Base-by-base conservation (phyloP, 1,140 invertebrate species). In the Hestina assimilis region DNA sequence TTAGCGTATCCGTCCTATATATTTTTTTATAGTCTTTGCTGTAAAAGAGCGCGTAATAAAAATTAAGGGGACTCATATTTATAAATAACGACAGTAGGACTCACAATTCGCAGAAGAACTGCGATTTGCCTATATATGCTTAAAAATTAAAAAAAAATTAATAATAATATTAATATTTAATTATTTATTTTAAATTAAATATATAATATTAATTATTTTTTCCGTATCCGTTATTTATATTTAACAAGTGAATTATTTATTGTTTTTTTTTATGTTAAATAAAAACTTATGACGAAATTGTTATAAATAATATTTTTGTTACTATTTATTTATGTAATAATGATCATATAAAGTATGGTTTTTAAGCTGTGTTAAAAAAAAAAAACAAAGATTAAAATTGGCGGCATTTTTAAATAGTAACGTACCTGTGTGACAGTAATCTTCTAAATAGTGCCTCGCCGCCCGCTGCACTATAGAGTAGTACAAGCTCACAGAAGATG, bases 381-480 rank as follows among this genome's bases (percentile, higher is more conserved):
- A n/a, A n/a, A n/a, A n/a, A n/a, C n/a, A n/a, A n/a, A n/a, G n/a
- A 28, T 11, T 12, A 43, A 42, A 48, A 26, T 42, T 50, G 55
- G 55, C 46, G 55, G 55, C 47, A 51, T 58, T 58, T 58, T 51
- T 14, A 33, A 46, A 58, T 35, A 12, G 2, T 15, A 19, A 58
- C 38, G 14, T 48, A 89, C 89, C 89, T 72, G 89, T 89, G 54
- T 89, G 89, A 73, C 89, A 89, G 54, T 89, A 89, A 64, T 89
- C 89, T 79, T 89, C 89, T 42, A 89, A 55, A 47, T 89, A 89
- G 66, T 90, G 89, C 56, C 89, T 75, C 26, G 89, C 89, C 15
- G 89, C 89, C 45, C 87, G 78, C 72, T 90, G 89, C 69, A 90
- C 89, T 55, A 90, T 90, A 11, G 87, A 89, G 74, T 90, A 90